Conservation (phyloP, 1,140 invertebrate species). For the Hetaerina americana region DNA sequence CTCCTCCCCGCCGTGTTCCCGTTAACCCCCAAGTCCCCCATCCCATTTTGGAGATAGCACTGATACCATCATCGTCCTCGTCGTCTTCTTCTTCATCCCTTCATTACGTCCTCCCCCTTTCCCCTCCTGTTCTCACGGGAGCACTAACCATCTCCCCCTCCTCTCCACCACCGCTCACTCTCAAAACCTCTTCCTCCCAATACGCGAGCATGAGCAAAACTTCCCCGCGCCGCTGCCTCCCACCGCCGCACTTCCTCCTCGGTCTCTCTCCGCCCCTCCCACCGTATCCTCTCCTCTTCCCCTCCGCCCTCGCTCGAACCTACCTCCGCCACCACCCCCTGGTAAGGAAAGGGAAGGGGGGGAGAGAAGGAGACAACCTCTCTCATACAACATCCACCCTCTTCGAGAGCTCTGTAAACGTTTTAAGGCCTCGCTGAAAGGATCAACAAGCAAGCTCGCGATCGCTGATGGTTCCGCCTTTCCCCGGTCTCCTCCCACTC, state of each 20-base stretch:
- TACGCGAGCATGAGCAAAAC: too few relatives aligned
- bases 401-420: slow-evolving; percentile 2
- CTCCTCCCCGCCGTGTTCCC: neutral
- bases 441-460: slow-evolving; percentile 3
- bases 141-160: neutral
- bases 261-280: too few relatives aligned
- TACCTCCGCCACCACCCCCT: too few relatives aligned
- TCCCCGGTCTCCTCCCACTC: neutral
- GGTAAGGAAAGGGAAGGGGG: too few relatives aligned
- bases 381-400: neutral
- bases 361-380: neutral
- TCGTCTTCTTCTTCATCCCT: neutral
- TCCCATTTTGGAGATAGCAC: neutral
- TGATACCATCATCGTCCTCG: neutral
- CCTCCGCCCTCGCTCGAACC: too few relatives aligned
- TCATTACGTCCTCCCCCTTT: neutral
- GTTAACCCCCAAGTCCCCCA: neutral
- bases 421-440: slow-evolving; percentile 8
- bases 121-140: neutral
- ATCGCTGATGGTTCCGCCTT: neutral
- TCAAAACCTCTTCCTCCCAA: neutral
- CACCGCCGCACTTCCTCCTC: too few relatives aligned
- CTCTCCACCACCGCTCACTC: neutral
- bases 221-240: too few relatives aligned
- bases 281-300: too few relatives aligned